A percentile compares a stretch with the other conserved stretches of the same genome.
These are phyloP conservation scores for Conus ventricosus DNA, from an alignment of 1,140 invertebrate genomes.

Conservation along the genomic window DNA sequence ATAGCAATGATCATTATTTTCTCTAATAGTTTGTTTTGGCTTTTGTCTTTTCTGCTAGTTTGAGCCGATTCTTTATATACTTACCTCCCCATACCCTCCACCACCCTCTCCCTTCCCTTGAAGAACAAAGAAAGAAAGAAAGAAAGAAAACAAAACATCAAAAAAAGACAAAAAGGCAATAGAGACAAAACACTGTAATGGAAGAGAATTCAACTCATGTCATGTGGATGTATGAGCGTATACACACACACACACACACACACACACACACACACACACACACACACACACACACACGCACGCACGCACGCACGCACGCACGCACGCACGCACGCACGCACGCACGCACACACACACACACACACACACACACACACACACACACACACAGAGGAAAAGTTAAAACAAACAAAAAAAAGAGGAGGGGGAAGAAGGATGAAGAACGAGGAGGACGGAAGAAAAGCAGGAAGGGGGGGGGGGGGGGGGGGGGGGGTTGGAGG, in stretches of 20 bases:
- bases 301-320: neutral
- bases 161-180: neutral
- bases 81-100: neutral
- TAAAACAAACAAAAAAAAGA: neutral
- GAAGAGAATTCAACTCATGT: too few relatives aligned
- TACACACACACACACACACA: too few relatives aligned
- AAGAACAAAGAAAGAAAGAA: neutral
- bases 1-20: too few relatives aligned
- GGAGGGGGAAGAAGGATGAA: neutral
- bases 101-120: neutral
- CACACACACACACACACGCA: too few relatives aligned
- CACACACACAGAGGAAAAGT: neutral
- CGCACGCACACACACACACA: neutral
- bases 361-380: constrained; percentile 11
- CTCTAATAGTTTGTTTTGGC: too few relatives aligned
- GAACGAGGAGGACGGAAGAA: neutral
- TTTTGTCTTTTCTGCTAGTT: too few relatives aligned
- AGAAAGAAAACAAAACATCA: neutral
- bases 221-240: too few relatives aligned
- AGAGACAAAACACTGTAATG: neutral
- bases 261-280: too few relatives aligned
- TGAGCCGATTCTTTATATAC: too few relatives aligned
- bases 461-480: neutral
- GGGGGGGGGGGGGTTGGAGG: neutral
- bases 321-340: neutral